Base-by-base conservation (phyloP, 2,888 invertebrate species). In the Myopa testacea region DNA sequence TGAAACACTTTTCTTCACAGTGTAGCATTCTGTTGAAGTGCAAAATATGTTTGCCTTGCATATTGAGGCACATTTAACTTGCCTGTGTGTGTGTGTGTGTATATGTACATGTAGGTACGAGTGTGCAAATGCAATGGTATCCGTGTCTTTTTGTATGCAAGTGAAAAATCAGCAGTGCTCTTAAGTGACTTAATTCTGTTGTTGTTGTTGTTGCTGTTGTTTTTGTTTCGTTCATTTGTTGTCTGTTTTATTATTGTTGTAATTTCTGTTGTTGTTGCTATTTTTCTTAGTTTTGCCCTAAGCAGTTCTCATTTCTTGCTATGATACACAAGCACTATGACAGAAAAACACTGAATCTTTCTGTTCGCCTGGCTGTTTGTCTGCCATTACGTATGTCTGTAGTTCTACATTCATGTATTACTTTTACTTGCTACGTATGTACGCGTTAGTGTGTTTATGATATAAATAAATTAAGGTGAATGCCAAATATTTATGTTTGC, bases 141-240 rank as follows among this genome's bases (percentile, higher is more conserved):
- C 6, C 6, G 10, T 10, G 45, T 45, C 7, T 55, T 52, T 60
- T 55, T 65, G 4, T n/a, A 5, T 65, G 37, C 65, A 65, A 67
- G 50, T 37, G 62, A 58, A 26, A 58, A 55, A 65, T 70, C 63
- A 70, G 14, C 65, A 75, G 67, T 38, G 55, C 45, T 19, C 58
- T 38, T 72, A 75, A 80, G 81, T 79, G 80, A 73, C 78, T 80
- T 80, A 81, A 81, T 81, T 82, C 45, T 65, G 76, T 77, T 71
- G 63, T 52, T 62, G 63, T 76, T 67, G 14, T 72, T 72, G n/a
- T 72, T 72, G 52, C 50, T 69, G 19, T 69, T 69, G 19, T 52
- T 50, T 16, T n/a, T 38, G 67, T 38, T 38, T 34, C n/a, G 50
- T 45, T 69, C 52, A 19, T 58, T 58, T 58, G 7, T 58, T 58